These are phyloP conservation scores for Asbolus verrucosus DNA, from an alignment of 1,140 invertebrate species.

Conservation along the genomic window DNA sequence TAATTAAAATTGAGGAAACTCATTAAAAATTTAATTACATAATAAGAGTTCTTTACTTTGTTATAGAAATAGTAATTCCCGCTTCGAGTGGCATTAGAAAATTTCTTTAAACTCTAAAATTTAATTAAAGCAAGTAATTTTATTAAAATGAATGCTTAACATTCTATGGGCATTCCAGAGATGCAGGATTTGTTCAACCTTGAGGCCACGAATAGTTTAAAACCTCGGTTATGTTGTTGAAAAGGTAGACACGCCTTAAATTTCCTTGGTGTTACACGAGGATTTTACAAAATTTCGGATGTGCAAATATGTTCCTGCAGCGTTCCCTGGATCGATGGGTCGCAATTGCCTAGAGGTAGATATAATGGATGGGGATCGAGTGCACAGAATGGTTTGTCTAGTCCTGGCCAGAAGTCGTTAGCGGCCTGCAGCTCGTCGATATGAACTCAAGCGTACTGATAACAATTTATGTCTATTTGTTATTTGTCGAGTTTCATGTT, in stretches of 20 bases:
- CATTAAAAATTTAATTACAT: conserved; percentile 7
- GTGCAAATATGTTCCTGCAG: conserved; percentile 1
- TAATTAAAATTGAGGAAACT: background rate
- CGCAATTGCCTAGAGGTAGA: background rate
- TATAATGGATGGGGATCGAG: conserved; percentile 9
- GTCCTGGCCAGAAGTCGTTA: conserved; percentile 13
- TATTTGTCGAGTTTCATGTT: conserved; percentile 12
- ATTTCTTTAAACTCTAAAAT: conserved; percentile 22
- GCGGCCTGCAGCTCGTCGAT: conserved; percentile 17
- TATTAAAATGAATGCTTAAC: conserved; percentile 32
- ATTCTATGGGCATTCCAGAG: conserved; percentile 27
- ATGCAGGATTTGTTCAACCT: conserved; percentile 23
- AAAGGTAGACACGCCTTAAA: conserved; percentile 22
- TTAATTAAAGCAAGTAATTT: conserved; percentile 35
- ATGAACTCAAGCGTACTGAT: conserved; percentile 22
- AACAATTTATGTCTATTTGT: conserved; percentile 27
- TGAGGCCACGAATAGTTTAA: conserved; percentile 14
- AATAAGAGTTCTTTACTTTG: conserved; percentile 1
- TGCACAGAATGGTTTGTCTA: conserved; percentile 24
- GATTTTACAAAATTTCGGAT: background rate
- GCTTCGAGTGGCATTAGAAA: background rate
- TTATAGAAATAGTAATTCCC: background rate
- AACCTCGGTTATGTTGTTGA: conserved; percentile 14
- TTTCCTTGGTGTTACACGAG: background rate
- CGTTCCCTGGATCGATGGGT: background rate